Evolutionary conservation across 2,113 vertebrate genomes (phyloP), one percentile per base, ranked within the genome.

Genomic region (Orthonyx spaldingii): DNA sequence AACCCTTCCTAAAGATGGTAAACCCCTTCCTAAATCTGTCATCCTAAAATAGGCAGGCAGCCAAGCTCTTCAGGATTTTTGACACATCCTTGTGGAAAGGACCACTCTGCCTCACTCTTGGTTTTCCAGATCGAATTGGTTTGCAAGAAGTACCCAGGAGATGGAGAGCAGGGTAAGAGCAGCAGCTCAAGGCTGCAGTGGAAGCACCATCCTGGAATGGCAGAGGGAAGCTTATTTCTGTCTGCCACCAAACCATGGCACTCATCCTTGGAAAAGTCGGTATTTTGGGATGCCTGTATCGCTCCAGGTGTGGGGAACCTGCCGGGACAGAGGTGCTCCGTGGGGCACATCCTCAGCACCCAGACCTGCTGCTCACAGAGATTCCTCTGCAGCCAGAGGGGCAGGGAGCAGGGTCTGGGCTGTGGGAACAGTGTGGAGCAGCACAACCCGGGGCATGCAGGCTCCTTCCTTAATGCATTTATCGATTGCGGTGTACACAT

Each of bases 391-490:
- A 4, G 70, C 50, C 3, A 0, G 23, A 4, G 4, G 76, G 33
- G 70, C 30, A 7, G 2, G 4, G 57, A 68, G 84, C 27, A 1
- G 49, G 46, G 28, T 7, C 11, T 0, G 2, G 59, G 61, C 69
- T 44, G 76, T 3, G 24, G 64, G 70, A 33, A 11, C 10, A 32
- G 74, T 0, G 1, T 32, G 64, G 70, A 75, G 89, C 90, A 77
- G 72, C 53, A n/a, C 82, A 52, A 2, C 28, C 11, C 1, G 20
- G 42, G 77, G 76, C 42, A 27, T 5, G 30, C 90, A 61, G 92
- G 65, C 74, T 87, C 59, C 80, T 79, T 42, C 59, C 79, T 93
- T 94, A 95, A 91, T 89, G 94, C 80, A 33, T 65, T 78, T 93
- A 97, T 96, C 6, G 93, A 94, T 89, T 71, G 83, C 11, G 12